Evolutionary conservation across 2,797 vertebrate species (phyloP).

Genomic region (Benthosema pterotum): DNA sequence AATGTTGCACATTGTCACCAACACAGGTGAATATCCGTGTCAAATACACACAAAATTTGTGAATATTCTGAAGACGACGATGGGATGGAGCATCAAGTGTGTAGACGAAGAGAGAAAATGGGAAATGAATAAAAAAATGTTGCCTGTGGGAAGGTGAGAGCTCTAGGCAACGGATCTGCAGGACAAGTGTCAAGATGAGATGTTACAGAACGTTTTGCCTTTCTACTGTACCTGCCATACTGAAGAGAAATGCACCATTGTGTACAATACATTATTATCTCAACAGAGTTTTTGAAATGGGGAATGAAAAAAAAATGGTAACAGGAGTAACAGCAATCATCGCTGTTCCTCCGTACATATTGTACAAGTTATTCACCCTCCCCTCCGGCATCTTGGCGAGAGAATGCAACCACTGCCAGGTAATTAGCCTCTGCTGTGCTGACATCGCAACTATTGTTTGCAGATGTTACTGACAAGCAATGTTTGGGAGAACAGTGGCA

Average conservation of each 20-base stretch:
- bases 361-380: no score
- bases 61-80: conserved; percentile 3
- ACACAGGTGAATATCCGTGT: conserved; percentile 49
- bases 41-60: conserved; percentile 40
- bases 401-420: not conserved
- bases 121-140: conserved; percentile 17
- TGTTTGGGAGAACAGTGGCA: no score
- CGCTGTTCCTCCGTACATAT: no score
- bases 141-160: conserved; percentile 19
- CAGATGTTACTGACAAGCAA: no score
- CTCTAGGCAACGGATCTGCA: conserved; percentile 17
- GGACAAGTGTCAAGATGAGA: not conserved
- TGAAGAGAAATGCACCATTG: conserved; percentile 7
- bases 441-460: no score
- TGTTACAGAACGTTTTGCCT: no score
- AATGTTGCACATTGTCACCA: conserved; percentile 51
- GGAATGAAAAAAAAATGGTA: no score
- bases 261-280: no score
- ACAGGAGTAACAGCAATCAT: no score
- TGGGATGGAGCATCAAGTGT: conserved; percentile 18
- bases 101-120: not conserved
- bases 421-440: not conserved
- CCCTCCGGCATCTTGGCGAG: no score
- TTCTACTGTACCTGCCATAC: conserved; percentile 30
- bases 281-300: no score